Base-by-base conservation (phyloP, 2,888 invertebrate species). In the Eupithecia dodoneata region DNA sequence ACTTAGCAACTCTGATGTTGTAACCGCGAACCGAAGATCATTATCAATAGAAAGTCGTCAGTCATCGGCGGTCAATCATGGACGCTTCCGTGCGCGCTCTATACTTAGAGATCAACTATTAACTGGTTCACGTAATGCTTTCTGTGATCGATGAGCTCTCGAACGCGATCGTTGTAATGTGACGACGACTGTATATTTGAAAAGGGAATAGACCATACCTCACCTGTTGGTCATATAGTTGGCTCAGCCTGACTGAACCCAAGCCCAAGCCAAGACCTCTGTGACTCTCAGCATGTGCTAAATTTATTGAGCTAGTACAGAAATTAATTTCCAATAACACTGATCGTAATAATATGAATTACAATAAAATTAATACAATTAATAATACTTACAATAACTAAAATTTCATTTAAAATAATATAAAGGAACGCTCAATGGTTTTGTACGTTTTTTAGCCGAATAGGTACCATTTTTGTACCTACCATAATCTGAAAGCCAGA, bases 51-150 rank as follows among this genome's bases (percentile, higher is more conserved):
- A 79, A 79, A 78, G 80, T 79, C 72, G 77, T 83, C 82, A 73
- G 81, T 84, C 82, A 80, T 83, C 82, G 81, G 5, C 72, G 79
- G 80, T 83, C 83, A 78, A 83, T 84, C 83, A 81, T 80, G 81
- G 78, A 59, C 66, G 78, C 76, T 81, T 81, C 82, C 82, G 79
- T 41, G 70, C 76, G 47, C 70, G 73, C 41, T 71, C 82, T 81
- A 82, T 81, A 81, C 80, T 82, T 81, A 81, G 81, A 79, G 79
- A 79, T 79, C 79, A 76, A 76, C 77, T 81, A 81, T 78, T 78
- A 79, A 78, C 79, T 77, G 78, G 69, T 72, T 63, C 66, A 76
- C 72, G 73, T 72, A 79, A 76, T 74, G 72, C 63, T 78, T 73
- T 55, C 44, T 76, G 70, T 76, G 79, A 74, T 76, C 74, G 79